Conservation (phyloP, 2,888 invertebrate genomes). For the Strigamia maritima region DNA sequence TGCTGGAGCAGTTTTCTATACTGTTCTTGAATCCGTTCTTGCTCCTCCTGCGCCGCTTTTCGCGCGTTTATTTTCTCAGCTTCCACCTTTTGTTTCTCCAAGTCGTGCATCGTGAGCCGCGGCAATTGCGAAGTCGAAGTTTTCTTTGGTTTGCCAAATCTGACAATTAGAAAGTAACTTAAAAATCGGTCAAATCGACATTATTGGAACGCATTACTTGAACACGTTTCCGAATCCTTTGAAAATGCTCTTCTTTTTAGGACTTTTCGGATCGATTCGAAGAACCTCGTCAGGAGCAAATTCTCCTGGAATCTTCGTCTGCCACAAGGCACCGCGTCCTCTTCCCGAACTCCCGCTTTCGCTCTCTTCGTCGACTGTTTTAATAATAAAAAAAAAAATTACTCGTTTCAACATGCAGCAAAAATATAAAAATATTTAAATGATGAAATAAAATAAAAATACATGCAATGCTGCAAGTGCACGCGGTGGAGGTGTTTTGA, state of each 20-base stretch:
- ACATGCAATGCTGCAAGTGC: constrained; percentile 7
- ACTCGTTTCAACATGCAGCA: no score
- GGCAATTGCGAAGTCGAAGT: constrained; percentile 44
- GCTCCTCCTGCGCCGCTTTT: constrained; percentile 45
- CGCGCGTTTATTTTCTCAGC: constrained; percentile 42
- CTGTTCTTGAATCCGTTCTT: constrained; percentile 54
- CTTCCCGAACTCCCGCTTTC: constrained; percentile 41
- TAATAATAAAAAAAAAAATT: constrained; percentile 36
- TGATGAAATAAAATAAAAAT: no score
- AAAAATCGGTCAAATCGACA: not conserved
- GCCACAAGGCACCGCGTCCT: constrained; percentile 31
- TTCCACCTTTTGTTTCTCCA: constrained; percentile 41
- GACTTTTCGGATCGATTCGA: constrained; percentile 42
- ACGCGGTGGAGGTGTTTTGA: constrained; percentile 9
- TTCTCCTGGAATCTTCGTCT: constrained; percentile 22
- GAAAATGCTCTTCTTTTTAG: constrained; percentile 62
- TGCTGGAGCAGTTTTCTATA: constrained; percentile 52
- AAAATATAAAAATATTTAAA: no score
- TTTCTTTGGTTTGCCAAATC: constrained; percentile 48
- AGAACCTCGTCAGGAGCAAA: constrained; percentile 25
- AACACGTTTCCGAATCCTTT: constrained; percentile 77
- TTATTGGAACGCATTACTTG: constrained; percentile 55
- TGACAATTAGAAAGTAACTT: constrained; percentile 38
- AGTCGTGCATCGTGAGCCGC: constrained; percentile 40
- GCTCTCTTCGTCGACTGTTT: constrained; percentile 47